phyloP scores from a whole-genome alignment of 2,797 vertebrate genomes.

The Mareca penelope region DNA sequence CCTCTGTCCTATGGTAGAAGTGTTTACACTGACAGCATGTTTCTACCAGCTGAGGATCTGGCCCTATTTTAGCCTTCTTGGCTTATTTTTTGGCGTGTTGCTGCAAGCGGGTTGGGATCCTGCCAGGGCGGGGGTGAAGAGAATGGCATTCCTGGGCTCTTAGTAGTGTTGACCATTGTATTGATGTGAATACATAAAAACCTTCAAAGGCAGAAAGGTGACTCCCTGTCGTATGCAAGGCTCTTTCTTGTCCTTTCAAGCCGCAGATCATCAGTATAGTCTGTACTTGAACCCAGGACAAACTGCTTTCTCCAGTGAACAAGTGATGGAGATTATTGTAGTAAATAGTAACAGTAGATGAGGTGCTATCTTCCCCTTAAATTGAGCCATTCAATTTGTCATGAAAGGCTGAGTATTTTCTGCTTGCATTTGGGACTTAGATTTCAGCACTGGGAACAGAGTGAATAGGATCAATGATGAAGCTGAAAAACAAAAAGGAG shows the following conservation, averaged over 20 bases:
- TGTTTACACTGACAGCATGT: neutral
- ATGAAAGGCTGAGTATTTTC: slow-evolving; percentile 75
- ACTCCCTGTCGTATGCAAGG: neutral
- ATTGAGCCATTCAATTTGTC: slow-evolving; percentile 68
- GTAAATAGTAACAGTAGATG: slow-evolving; percentile 61
- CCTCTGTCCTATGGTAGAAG: neutral
- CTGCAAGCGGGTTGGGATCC: neutral
- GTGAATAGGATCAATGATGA: slow-evolving; percentile 76
- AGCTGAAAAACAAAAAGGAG: slow-evolving; percentile 80
- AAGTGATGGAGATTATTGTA: slow-evolving; percentile 20
- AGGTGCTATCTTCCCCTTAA: slow-evolving; percentile 63
- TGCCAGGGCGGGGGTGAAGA: neutral
- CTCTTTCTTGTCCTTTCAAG: slow-evolving; percentile 39
- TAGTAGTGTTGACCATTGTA: slow-evolving; percentile 55
- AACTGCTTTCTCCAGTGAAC: slow-evolving; percentile 27
- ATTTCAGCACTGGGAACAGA: slow-evolving; percentile 73
- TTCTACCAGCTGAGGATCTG: neutral
- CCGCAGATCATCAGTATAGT: slow-evolving; percentile 6
- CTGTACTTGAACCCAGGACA: slow-evolving; percentile 31
- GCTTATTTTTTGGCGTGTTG: neutral
- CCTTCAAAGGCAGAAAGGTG: slow-evolving; percentile 58
- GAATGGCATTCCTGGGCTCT: slow-evolving; percentile 41
- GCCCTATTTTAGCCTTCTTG: neutral
- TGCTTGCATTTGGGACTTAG: slow-evolving; percentile 71
- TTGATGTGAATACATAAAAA: slow-evolving; percentile 26